These are phyloP conservation scores for Drosophila insularis DNA, from an alignment of 1,140 invertebrate species.

Conservation along the genomic window DNA sequence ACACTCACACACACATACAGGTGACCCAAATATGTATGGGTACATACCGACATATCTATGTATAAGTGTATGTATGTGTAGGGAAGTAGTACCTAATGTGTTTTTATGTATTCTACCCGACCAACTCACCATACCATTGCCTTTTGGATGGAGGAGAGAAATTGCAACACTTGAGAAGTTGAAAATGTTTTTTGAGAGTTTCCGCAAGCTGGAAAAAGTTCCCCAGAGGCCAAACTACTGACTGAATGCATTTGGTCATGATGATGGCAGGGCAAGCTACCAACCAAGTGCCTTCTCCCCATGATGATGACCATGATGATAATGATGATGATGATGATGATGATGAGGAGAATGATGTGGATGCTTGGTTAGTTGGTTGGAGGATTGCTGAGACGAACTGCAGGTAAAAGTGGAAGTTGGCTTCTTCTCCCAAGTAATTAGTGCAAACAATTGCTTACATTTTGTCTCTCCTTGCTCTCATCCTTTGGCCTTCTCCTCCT, in stretches of 20 bases:
- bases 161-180: constrained; percentile 78
- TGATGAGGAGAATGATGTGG: neutral
- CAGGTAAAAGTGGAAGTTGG: neutral
- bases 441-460: constrained; percentile 76
- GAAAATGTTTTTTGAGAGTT: constrained; percentile 75
- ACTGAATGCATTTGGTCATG: constrained; percentile 18
- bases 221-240: constrained; percentile 52
- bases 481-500: neutral
- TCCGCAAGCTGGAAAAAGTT: constrained; percentile 60
- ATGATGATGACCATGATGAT: too few relatives aligned
- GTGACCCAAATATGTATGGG: constrained; percentile 62
- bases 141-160: constrained; percentile 29
- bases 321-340: neutral
- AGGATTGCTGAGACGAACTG: neutral
- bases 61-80: neutral
- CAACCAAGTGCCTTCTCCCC: too few relatives aligned
- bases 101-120: constrained; percentile 44
- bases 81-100: constrained; percentile 62
- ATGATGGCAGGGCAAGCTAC: neutral
- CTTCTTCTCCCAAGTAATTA: constrained; percentile 60
- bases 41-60: neutral
- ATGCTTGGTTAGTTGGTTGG: neutral
- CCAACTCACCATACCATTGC: neutral
- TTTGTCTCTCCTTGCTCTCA: constrained; percentile 19
- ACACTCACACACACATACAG: constrained; percentile 28